Base-by-base conservation (phyloP, 2,113 vertebrate species). In the Mohoua ochrocephala region DNA sequence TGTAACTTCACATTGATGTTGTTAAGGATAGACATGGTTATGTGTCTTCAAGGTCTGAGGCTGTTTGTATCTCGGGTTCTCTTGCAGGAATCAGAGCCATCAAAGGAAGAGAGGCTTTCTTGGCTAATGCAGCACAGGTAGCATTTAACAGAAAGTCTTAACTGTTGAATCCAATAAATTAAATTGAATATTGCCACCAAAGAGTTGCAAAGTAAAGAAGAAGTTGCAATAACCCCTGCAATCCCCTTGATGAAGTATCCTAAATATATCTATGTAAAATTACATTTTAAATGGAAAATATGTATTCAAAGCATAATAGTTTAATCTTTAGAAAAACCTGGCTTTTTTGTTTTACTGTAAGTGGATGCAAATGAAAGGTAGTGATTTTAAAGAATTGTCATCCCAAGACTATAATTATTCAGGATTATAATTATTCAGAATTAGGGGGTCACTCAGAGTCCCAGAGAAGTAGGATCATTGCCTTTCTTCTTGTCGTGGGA, bases 1-100 rank as follows among this genome's bases (percentile, higher is more conserved):
- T 87, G 95, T 96, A 94, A 95, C 73, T 94, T 78, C 91, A 91
- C 50, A 50, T 56, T 86, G 69, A 65, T 84, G 69, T 74, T 92
- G 33, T 80, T 86, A 95, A 95, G 91, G 45, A 69, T 54, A 93
- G 82, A 84, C 26, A 56, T 42, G 31, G 37, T 89, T 89, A 89
- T 0, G 0, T 47, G 39, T 67, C 78, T 77, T 37, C 68, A 71
- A 10, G 52, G 42, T 81, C 75, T 91, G 52, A 33, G 20, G 35
- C 23, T 77, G 35, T 67, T 77, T 64, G 8, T 64, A 2, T 53
- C 59, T 88, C 0, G 0, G 14, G 39, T 87, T 88, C n/a, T 81
- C 16, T 60, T 75, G 41, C 21, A 74, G 68, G 18, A 91, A 60
- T 70, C 35, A 28, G 54, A 54, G 35, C 27, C 47, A 19, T 13